phyloP scores from a whole-genome alignment of 2,888 invertebrate species.

The Cephus runcator region DNA sequence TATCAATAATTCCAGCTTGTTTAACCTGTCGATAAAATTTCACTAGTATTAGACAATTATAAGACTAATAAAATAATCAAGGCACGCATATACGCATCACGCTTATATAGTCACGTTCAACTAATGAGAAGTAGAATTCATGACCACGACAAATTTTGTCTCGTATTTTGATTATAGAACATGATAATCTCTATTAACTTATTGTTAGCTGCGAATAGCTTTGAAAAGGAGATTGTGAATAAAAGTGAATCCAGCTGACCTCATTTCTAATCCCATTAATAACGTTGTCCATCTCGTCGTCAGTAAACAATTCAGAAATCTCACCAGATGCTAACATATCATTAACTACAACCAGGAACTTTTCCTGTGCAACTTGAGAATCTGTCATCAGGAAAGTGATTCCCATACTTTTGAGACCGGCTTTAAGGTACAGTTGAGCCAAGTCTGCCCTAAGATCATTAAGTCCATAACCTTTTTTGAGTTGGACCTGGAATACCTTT shows the following conservation, averaged over 20 bases:
- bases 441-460: conserved; percentile 80
- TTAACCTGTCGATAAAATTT: conserved; percentile 70
- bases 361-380: conserved; percentile 91
- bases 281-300: conserved; percentile 91
- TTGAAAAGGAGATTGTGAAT: too few relatives aligned
- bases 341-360: conserved; percentile 91
- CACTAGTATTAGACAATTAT: background rate
- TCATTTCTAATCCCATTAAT: conserved; percentile 80
- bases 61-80: background rate
- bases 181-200: too few relatives aligned
- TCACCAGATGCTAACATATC: conserved; percentile 95
- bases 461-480: conserved; percentile 89
- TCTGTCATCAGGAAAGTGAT: conserved; percentile 94
- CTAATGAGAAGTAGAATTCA: too few relatives aligned
- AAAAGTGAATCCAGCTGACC: conserved; percentile 59
- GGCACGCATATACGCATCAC: too few relatives aligned
- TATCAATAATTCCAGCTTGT: conserved; percentile 83
- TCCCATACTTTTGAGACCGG: conserved; percentile 86
- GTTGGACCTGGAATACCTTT: conserved; percentile 87
- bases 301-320: conserved; percentile 88
- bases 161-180: background rate
- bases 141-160: background rate
- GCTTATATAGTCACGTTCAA: too few relatives aligned
- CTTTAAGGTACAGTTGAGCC: conserved; percentile 84
- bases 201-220: too few relatives aligned